Evolutionary conservation across 1,140 invertebrate species (phyloP), one percentile per base, ranked within the genome.

Genomic region (Pachyrhynchus sulphureomaculatus): DNA sequence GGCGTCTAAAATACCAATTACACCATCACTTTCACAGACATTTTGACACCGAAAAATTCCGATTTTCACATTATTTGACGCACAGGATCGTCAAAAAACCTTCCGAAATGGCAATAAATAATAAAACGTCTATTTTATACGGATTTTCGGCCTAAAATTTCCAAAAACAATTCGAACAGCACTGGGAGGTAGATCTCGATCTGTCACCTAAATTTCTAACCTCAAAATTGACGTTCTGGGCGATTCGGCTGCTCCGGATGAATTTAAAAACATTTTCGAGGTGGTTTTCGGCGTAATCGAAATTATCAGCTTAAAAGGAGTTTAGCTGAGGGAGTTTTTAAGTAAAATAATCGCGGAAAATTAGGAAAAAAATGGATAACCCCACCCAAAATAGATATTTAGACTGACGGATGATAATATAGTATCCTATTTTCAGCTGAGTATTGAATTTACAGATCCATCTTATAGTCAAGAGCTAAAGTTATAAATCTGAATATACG

Each of bases 1-100:
- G 67, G 67, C 67, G 66, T 64, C 67, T 24, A 18, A 58, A 24
- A 29, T 63, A 68, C n/a, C n/a, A 63, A 51, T 60, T 62, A 53
- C 39, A 52, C 44, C 44, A 55, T 48, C 52, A 62, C 60, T 62
- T 62, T 55, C 60, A 62, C 52, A 44, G 23, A 32, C 20, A 34
- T 48, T 26, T 24, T 41, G 53, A 13, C 20, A 29, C 15, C n/a
- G 12, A 53, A 32, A 36, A 29, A 32, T 39, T n/a, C 34, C 24
- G 18, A 20, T 37, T 62, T 65, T 68, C 59, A 64, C 64, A 68
- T 58, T 29, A 47, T 62, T 63, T 39, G 21, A n/a, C 15, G 21
- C 15, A 21, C 23, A 23, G 17, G 44, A 36, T 15, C 21, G 13
- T 37, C 18, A 4, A 33, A 15, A 20, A 49, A 24, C n/a, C 29